Evolutionary conservation across 1,140 invertebrate species (phyloP), one percentile per base, ranked within the genome.

Genomic region (Dendrolimus kikuchii): DNA sequence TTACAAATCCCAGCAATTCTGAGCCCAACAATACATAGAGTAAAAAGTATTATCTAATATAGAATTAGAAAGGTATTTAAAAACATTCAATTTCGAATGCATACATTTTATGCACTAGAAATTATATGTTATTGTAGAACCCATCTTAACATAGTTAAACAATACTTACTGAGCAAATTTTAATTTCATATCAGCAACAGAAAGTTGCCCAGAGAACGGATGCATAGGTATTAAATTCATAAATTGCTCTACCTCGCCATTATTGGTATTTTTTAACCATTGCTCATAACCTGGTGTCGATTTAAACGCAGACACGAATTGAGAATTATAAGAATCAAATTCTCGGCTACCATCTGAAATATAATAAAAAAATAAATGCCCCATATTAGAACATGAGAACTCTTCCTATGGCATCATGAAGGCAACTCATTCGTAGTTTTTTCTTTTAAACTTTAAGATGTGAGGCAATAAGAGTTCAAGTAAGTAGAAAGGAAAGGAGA

Each of bases 101-200:
- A n/a, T n/a, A n/a, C n/a, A n/a, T n/a, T n/a, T n/a, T n/a, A n/a
- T n/a, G n/a, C n/a, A n/a, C n/a, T n/a, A n/a, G n/a, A n/a, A n/a
- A n/a, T n/a, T n/a, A n/a, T n/a, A n/a, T n/a, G n/a, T n/a, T n/a
- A n/a, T n/a, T n/a, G n/a, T n/a, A 23, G 23, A 23, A 23, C 1
- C 23, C 23, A 23, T 23, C 23, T 23, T 23, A 23, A 40, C 38
- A 39, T 40, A 59, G 38, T 44, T 53, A 45, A 51, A 47, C 59
- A 38, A 57, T 48, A 91, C 92, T 92, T 89, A 97, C 95, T 98
- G 96, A 7, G 95, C 92, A 47, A 98, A 89, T 68, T 95, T 92
- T 4, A 98, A 84, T 85, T 96, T 97, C 92, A 99, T 96, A 88
- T 99, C 98, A 47, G 94, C 91, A 5, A 99, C 94, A 40, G 95